A percentile compares a stretch with the other conserved stretches of the same genome.
phyloP scores from a whole-genome alignment of 2,797 vertebrate species.

The Percopsis omiscomaycus region DNA sequence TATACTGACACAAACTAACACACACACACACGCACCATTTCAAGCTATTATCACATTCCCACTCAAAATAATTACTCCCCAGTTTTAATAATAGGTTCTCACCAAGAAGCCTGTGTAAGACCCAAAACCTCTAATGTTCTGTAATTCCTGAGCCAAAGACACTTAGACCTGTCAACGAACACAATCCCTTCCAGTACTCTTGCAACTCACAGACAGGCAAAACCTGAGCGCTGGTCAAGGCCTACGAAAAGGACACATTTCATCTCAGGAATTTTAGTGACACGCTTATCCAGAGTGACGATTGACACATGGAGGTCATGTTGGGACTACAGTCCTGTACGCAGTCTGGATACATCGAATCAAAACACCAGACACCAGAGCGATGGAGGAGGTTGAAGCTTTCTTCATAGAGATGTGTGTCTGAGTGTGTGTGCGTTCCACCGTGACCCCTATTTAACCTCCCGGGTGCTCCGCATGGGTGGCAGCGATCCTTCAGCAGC shows the following conservation, averaged over 20 bases:
- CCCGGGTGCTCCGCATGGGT: constrained; percentile 45
- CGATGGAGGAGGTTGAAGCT: constrained; percentile 3
- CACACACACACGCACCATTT: constrained; percentile 4
- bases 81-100: constrained; percentile 50
- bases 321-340: constrained; percentile 7
- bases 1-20: constrained; percentile 7
- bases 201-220: constrained; percentile 20
- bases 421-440: constrained; percentile 42
- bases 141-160: constrained; percentile 39
- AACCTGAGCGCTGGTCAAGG: not conserved
- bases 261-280: constrained; percentile 17
- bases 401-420: constrained; percentile 22
- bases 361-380: not conserved
- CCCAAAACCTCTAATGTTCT: constrained; percentile 38
- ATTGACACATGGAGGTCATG: constrained; percentile 13
- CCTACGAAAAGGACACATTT: constrained; percentile 5
- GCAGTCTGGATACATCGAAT: not conserved
- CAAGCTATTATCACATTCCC: constrained; percentile 56
- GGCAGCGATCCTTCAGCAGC: constrained; percentile 63
- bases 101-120: constrained; percentile 39
- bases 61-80: constrained; percentile 42
- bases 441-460: constrained; percentile 38
- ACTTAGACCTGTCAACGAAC: constrained; percentile 18
- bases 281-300: constrained; percentile 13
- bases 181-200: not conserved